Conservation (phyloP, 2,113 vertebrate genomes). For the Arothron firmamentum region DNA sequence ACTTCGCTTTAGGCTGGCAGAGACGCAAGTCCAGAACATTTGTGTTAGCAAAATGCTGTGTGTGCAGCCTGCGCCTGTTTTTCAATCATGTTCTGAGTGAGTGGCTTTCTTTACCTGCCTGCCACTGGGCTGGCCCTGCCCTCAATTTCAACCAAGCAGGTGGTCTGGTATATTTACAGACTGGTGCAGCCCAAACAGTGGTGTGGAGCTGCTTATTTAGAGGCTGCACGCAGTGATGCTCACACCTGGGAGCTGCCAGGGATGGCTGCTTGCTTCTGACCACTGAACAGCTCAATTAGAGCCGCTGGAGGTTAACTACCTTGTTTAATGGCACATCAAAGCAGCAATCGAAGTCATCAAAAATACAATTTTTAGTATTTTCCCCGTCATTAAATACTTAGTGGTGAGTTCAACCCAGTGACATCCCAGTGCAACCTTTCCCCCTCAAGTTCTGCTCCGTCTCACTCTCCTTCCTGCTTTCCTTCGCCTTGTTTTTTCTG, state of each 20-base stretch:
- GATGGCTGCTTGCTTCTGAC: conserved; percentile 34
- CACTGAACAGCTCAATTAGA: conserved; percentile 46
- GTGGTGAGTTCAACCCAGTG: conserved; percentile 16
- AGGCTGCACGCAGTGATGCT: conserved; percentile 12
- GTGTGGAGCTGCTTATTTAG: conserved; percentile 28
- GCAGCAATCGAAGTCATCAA: conserved; percentile 9
- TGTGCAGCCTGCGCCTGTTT: not conserved
- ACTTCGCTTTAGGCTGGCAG: no score
- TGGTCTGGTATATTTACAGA: conserved; percentile 23
- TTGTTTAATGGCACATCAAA: conserved; percentile 44
- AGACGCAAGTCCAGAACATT: no score
- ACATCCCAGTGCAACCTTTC: conserved; percentile 34
- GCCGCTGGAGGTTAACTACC: conserved; percentile 47
- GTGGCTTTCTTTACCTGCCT: not conserved
- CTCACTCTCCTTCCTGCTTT: conserved; percentile 15
- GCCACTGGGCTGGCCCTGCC: conserved; percentile 2
- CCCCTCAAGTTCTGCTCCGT: conserved; percentile 8
- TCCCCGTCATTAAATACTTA: conserved; percentile 30
- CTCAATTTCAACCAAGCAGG: conserved; percentile 18
- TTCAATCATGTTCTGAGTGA: conserved; percentile 21
- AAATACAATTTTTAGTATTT: conserved; percentile 50
- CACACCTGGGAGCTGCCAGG: conserved; percentile 35
- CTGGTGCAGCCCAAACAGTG: conserved; percentile 10
- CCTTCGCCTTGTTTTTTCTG: conserved; percentile 6
- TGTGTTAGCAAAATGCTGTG: no score